Base-by-base conservation (phyloP, 2,888 invertebrate species). In the Drosophila meridionalis region DNA sequence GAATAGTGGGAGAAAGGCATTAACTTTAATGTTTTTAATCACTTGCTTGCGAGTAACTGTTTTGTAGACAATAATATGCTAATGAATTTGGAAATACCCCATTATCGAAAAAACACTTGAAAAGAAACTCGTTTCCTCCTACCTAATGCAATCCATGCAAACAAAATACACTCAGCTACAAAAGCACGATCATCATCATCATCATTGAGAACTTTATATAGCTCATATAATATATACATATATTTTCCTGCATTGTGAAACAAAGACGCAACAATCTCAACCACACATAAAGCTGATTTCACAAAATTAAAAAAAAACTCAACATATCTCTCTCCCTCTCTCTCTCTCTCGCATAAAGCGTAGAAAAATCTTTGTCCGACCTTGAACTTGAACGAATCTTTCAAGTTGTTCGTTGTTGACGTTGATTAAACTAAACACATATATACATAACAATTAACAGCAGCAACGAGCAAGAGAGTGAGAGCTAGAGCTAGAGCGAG, bases 331-430 rank as follows among this genome's bases (percentile, higher is more conserved):
- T 50, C 50, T 9, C 50, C 2, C 32, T 4, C 20, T 34, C 50
- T 50, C 50, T 52, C 45, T 26, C 62, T 50, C 6, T 11, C 11
- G 34, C 34, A 58, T 45, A 58, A 58, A 65, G 65, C 42, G 69
- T 62, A 74, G 73, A 76, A 73, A 72, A 77, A 75, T 78, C 66
- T 78, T 68, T 88, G 81, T 60, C 78, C 86, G 86, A 81, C 86
- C 86, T 86, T 86, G 86, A 86, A 86, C 86, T 86, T 86, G 86
- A 83, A 73, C 82, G 69, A 81, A 83, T 76, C 53, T 71, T 66
- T 66, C 75, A 70, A 69, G 67, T 66, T 60, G 50, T 58, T 67
- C 55, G 57, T 52, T 68, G 55, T 57, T 64, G 63, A 55, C 67
- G 65, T 59, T 61, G 65, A 74, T 73, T 69, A n/a, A n/a, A n/a